Base-by-base conservation (phyloP, 2,113 vertebrate species). In the Thamnaconus septentrionalis region DNA sequence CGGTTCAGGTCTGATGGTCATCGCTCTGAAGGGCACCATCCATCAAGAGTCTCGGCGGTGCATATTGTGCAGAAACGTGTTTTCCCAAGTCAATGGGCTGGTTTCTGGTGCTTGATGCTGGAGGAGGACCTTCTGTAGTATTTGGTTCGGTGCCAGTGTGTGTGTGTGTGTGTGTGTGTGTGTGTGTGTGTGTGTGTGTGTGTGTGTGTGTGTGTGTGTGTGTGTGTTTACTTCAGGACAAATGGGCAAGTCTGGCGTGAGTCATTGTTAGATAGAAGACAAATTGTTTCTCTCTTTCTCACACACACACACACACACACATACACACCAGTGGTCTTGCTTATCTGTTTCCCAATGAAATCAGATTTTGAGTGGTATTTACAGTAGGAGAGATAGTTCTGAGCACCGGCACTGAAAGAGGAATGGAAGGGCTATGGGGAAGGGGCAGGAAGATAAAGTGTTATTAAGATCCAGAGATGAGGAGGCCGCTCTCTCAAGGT, bases 391-490 rank as follows among this genome's bases (percentile, higher is more conserved):
- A 55, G 46, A 62, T 60, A 42, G 41, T 48, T n/a, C 8, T 45
- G 72, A 77, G 75, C 66, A 67, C 58, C 41, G 71, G 55, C 3
- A 9, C 71, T 58, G 45, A 53, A 64, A 65, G 6, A 64, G 59
- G 63, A 50, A 57, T 47, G 31, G 49, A 44, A 18, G n/a, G 39
- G 12, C 4, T 31, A 31, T 5, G 50, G 53, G 44, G 46, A 40
- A 40, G 42, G 11, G 48, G 57, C 41, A 45, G 55, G 44, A 58
- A 80, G 82, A 87, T 83, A 86, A 85, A 83, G 78, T 64, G 61
- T 73, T 83, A 79, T 87, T 86, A 82, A 85, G 83, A 89, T 85
- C 79, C 75, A 66, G 69, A 64, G 74, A 89, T 83, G 62, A 61
- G 54, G 53, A 60, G 6, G 9, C 50, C 60, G 53, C 67, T 77